Evolutionary conservation across 2,888 invertebrate species (phyloP).

Genomic region (Phalera bucephala): DNA sequence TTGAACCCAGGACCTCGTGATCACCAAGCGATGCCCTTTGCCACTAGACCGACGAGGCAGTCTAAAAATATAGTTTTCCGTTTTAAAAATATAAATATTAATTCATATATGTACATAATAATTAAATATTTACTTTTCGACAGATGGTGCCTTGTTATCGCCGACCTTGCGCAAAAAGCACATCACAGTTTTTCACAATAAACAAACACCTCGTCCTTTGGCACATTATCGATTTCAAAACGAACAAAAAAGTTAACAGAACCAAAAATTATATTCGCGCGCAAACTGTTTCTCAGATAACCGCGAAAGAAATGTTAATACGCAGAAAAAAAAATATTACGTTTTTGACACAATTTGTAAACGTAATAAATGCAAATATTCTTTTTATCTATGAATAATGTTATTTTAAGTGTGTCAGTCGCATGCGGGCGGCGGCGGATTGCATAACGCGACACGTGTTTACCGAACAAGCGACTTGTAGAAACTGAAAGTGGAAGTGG

Average conservation of each 20-base stretch:
- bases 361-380: conserved; percentile 24
- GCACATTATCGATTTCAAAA: conserved; percentile 39
- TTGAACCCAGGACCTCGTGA: no score
- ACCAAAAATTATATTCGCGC: conserved; percentile 26
- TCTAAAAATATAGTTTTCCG: no score
- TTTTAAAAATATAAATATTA: conserved; percentile 28
- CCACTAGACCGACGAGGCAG: no score
- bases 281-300: conserved; percentile 11
- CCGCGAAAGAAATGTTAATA: conserved; percentile 22
- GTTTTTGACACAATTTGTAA: conserved; percentile 20
- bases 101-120: conserved; percentile 25
- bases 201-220: conserved; percentile 52
- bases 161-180: conserved; percentile 64
- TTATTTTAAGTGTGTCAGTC: conserved; percentile 64
- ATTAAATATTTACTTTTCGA: conserved; percentile 64
- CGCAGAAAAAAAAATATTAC: conserved; percentile 8
- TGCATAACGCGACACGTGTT: conserved; percentile 61
- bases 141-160: conserved; percentile 70
- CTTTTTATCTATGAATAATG: conserved; percentile 26
- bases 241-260: conserved; percentile 30
- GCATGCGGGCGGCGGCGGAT: conserved; percentile 55
- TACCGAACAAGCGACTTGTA: conserved; percentile 47
- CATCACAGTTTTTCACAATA: conserved; percentile 52
- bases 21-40: no score
- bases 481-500: conserved; percentile 75